Base-by-base conservation (phyloP, 2,797 vertebrate species). In the Brotogeris chrysoptera region DNA sequence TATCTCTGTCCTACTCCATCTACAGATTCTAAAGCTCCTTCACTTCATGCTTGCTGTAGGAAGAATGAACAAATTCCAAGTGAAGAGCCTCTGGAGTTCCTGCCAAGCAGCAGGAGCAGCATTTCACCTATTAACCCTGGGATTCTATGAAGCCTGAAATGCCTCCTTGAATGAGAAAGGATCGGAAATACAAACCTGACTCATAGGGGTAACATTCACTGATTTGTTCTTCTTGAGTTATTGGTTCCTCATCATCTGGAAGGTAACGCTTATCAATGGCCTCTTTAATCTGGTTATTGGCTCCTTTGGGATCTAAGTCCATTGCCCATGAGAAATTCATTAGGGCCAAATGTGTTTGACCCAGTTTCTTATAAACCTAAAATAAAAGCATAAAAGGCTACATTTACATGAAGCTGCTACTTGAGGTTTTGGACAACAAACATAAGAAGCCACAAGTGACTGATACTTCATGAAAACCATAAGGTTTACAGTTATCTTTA, bases 301-400 rank as follows among this genome's bases (percentile, higher is more conserved):
- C 99, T 97, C 99, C 99, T 98, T 99, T 99, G 78, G 99, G 99
- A 92, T 99, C 99, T 96, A 99, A 98, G 93, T 99, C 99, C 99
- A 99, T 99, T 5, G 99, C 99, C 99, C 99, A 99, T 34, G 99
- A 99, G 98, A 99, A 99, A 97, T 99, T 99, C 99, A 99, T 99
- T 50, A 99, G 98, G 76, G 99, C 99, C 96, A 99, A 96, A 88
- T 99, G 99, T 24, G 99, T 99, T 87, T 99, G 99, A 66, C 99
- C 99, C 96, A 99, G 98, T 93, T 99, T 99, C 98, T 99, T 99
- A 98, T 99, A 99, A 92, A 99, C 99, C 99, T 99, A 90, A 34
- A 97, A 94, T 7, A 95, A 95, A 92, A 61, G 93, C 73, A 97
- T 34, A 28, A 70, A 83, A 86, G 38, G 95, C 74, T 93, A 30